Percentiles rank a stretch among this genome's conserved stretches.
These are phyloP conservation scores for Villa cingulata DNA, from an alignment of 2,888 invertebrate species.

Conservation along the genomic window DNA sequence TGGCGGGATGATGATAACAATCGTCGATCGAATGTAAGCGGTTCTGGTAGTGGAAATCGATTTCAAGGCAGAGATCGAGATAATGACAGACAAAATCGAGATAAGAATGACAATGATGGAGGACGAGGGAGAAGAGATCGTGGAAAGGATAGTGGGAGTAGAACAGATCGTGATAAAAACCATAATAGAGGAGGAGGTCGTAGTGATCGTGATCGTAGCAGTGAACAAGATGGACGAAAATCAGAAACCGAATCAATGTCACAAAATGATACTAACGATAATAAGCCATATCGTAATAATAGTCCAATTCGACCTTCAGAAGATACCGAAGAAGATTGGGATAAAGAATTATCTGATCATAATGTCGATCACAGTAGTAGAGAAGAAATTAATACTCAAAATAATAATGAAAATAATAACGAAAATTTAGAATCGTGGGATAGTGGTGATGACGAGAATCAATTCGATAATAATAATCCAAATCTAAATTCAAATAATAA, in stretches of 20 bases:
- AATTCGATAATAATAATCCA: background rate
- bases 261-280: background rate
- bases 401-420: background rate
- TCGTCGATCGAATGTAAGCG: slow-evolving; percentile 20
- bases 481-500: too few relatives aligned
- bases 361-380: slow-evolving; percentile 6
- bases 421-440: background rate
- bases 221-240: slow-evolving; percentile 7
- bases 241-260: background rate
- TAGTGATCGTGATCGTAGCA: slow-evolving; percentile 16
- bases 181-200: slow-evolving; percentile 11
- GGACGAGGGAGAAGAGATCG: slow-evolving; percentile 16
- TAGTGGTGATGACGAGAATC: background rate
- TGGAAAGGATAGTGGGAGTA: slow-evolving; percentile 20
- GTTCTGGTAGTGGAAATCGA: slow-evolving; percentile 17
- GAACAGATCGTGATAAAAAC: slow-evolving; percentile 4
- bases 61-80: slow-evolving; percentile 23
- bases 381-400: background rate
- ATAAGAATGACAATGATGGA: slow-evolving; percentile 29
- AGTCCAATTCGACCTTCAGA: slow-evolving; percentile 14
- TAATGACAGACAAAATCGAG: slow-evolving; percentile 17
- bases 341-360: slow-evolving; percentile 29
- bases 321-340: slow-evolving; percentile 35
- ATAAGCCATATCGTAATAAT: background rate
- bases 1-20: slow-evolving; percentile 30